A percentile compares a stretch with the other conserved stretches of the same genome.
These are phyloP conservation scores for Plectrocnemia conspersa DNA, from an alignment of 1,140 invertebrate genomes.

Conservation along the genomic window DNA sequence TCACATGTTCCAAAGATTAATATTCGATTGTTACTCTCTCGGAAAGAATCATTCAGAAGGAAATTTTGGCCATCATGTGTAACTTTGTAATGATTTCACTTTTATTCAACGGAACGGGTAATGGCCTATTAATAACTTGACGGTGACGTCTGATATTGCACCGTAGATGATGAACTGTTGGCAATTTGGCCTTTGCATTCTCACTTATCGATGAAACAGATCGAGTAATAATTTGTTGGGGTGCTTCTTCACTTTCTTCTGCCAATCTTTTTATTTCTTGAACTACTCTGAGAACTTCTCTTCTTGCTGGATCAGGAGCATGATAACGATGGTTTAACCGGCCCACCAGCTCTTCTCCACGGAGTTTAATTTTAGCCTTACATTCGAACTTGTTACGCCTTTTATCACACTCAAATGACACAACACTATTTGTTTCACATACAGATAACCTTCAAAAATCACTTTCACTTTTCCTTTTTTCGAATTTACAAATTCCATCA, in stretches of 20 bases:
- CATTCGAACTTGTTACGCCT: constrained; percentile 6
- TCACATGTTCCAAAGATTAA: too few relatives aligned
- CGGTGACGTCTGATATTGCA: neutral
- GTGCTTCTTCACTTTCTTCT: constrained; percentile 4
- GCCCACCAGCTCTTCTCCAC: neutral
- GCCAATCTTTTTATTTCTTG: constrained; percentile 1
- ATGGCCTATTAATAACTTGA: constrained; percentile 1
- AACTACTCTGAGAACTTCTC: neutral
- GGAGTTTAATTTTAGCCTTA: constrained; percentile 9
- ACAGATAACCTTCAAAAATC: constrained; percentile 3
- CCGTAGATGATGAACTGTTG: constrained; percentile 1
- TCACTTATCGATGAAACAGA: constrained; percentile 6
- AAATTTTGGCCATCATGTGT: constrained; percentile 1
- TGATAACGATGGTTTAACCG: constrained; percentile 1
- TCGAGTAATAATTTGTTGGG: constrained; percentile 1
- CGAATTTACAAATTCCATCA: neutral
- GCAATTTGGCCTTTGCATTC: neutral
- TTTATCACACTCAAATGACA: too few relatives aligned
- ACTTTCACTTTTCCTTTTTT: neutral
- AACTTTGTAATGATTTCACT: neutral
- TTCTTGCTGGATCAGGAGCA: neutral
- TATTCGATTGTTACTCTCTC: too few relatives aligned
- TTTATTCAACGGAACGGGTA: neutral
- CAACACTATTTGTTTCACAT: constrained; percentile 5
- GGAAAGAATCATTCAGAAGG: too few relatives aligned